Base-by-base conservation (phyloP, 2,888 invertebrate genomes). In the Leucophenga montana region DNA sequence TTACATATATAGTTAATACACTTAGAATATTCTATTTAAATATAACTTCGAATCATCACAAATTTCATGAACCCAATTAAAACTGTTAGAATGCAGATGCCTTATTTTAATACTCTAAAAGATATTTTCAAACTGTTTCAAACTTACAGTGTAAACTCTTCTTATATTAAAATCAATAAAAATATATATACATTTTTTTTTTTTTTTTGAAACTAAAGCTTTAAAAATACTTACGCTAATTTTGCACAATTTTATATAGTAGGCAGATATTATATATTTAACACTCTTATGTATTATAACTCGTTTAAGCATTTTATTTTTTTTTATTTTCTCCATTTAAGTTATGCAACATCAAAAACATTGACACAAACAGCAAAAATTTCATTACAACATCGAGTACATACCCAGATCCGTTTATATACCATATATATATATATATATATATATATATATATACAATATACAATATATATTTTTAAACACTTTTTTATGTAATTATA, bases 331-430 rank as follows among this genome's bases (percentile, higher is more conserved):
- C 22, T 31, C 22, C 22, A 48, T 20, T 65, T 27, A n/a, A 50
- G 9, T 56, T 56, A 56, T 54, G 39, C 44, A 61, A 61, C n/a
- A 16, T 39, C 9, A 33, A 61, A 39, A 61, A 61, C 20, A 44
- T 39, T 39, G n/a, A 39, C 13, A 18, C 33, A n/a, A 20, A 72
- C 59, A 70, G 46, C 66, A 66, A 70, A 27, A 66, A 85, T 79
- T 85, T 81, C 84, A 86, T 85, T 86, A 86, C 86, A 86, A 86
- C 86, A 86, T 86, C 86, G 84, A 86, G 82, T 84, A 86, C 86
- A 86, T 86, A 86, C 86, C 86, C 85, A 77, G 72, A 67, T 68
- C 65, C 20, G 39, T 27, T 50, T 20, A 48, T 48, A 22, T 56
- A 56, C n/a, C n/a, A n/a, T n/a, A n/a, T n/a, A n/a, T n/a, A n/a